Evolutionary conservation across 2,113 vertebrate genomes (phyloP), one percentile per base, ranked within the genome.

Genomic region (Erythrolamprus reginae): DNA sequence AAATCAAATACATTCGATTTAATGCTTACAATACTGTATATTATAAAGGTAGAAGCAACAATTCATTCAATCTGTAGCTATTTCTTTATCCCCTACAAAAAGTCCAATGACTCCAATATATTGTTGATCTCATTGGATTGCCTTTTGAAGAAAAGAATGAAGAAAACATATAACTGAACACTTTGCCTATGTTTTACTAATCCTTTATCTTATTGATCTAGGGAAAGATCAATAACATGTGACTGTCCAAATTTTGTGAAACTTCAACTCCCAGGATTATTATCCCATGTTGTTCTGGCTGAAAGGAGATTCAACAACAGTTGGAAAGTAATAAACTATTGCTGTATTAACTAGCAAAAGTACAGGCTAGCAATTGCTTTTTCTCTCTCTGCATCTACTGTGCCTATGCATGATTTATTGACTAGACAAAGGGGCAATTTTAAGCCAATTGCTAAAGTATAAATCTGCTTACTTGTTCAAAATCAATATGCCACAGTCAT

Each of bases 11-110:
- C 52, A 94, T 51, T 13, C n/a, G 4, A 53, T 86, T 91, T 10
- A 95, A 95, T 93, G 93, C 77, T 88, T 90, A 88, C 24, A 89
- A 90, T 86, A n/a, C 58, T 61, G 3, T n/a, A 83, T 91, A 55
- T 90, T 89, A 93, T 12, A 28, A 42, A 93, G 58, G 28, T 90
- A 93, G 92, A 89, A 50, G 0, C 1, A 92, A 82, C 70, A 70
- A 53, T 42, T 58, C 89, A 85, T 17, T 77, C 87, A 52, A 82
- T 89, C 65, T 51, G 13, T 84, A 65, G 52, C 92, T 26, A 10
- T 33, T 56, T 93, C 15, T 33, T 45, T 45, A 82, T 88, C 10
- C 82, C 95, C 93, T 91, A 13, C 42, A 93, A 56, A 89, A 50
- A 53, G 0, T 1, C 5, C 4, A n/a, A n/a, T n/a, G n/a, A n/a